Base-by-base conservation (phyloP, 2,888 invertebrate species). In the Lasioglossum vierecki region DNA sequence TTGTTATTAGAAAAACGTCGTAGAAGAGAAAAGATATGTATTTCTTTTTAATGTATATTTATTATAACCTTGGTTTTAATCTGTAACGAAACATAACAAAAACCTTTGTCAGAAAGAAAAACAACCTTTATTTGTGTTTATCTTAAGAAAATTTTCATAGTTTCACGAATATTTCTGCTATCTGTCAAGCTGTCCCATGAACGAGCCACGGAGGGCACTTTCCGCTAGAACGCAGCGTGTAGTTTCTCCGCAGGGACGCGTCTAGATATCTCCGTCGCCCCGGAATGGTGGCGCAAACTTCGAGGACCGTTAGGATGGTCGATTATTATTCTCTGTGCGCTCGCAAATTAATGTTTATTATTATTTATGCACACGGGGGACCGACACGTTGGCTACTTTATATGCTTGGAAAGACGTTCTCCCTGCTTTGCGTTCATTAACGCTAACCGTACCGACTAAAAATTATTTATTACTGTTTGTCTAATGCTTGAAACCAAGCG, bases 271-370 rank as follows among this genome's bases (percentile, higher is more conserved):
- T 49, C 22, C 79, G 35, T n/a, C 39, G 15, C 13, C 26, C 30
- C 53, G 49, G 79, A 85, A 85, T 82, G 70, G 74, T 22, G 49
- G n/a, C 30, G 57, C 72, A 41, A 82, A 89, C 82, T 90, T 89
- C 5, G 79, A 82, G 82, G 70, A 49, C 44, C 84, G 84, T 85
- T 87, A 88, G 76, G 86, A 88, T 84, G 85, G 87, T 82, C 85
- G 88, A 26, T 89, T 87, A 41, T 41, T 41, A 41, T 41, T 41
- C 57, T 22, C 88, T 83, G 46, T 3, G 8, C 66, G 66, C 15
- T 81, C 76, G 80, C 83, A 86, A 88, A 89, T 89, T 89, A 87
- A 85, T 70, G 66, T 73, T 85, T 84, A 84, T 85, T 85, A 84
- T 84, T 81, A 79, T 88, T 88, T 84, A 79, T 77, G 72, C 76